Evolutionary conservation across 2,888 invertebrate genomes (phyloP).

Genomic region (Acanthococcus lagerstroemiae): DNA sequence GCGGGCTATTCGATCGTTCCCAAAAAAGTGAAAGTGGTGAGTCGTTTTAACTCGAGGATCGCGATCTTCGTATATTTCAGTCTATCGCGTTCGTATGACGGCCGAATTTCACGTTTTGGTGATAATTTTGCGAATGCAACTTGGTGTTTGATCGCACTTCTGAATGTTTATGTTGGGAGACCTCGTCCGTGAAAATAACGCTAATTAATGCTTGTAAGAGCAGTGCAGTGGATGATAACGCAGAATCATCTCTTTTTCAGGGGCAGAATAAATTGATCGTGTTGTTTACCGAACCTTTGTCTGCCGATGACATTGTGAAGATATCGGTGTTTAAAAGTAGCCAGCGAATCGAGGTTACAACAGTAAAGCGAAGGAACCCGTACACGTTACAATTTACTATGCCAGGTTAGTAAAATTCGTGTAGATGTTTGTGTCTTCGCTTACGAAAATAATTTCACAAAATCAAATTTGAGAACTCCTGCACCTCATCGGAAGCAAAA

Average conservation of each 20-base stretch:
- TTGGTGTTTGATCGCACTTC: too few relatives aligned
- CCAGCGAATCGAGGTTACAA: constrained; percentile 61
- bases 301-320: constrained; percentile 63
- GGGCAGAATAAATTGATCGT: constrained; percentile 75
- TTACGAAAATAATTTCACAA: too few relatives aligned
- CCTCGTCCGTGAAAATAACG: too few relatives aligned
- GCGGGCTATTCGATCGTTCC: constrained; percentile 62
- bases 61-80: too few relatives aligned
- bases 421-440: not conserved
- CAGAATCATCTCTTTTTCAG: constrained; percentile 48
- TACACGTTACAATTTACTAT: constrained; percentile 74
- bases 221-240: too few relatives aligned
- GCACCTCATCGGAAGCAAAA: too few relatives aligned
- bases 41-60: too few relatives aligned
- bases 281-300: constrained; percentile 64
- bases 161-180: not conserved
- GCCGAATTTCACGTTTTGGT: too few relatives aligned
- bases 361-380: constrained; percentile 69
- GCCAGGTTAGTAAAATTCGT: constrained; percentile 51
- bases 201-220: too few relatives aligned
- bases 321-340: constrained; percentile 73
- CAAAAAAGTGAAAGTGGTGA: constrained; percentile 65
- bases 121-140: too few relatives aligned
- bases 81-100: too few relatives aligned
- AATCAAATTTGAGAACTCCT: too few relatives aligned